phyloP scores from a whole-genome alignment of 2,888 invertebrate species.

The Psylliodes chrysocephalus region DNA sequence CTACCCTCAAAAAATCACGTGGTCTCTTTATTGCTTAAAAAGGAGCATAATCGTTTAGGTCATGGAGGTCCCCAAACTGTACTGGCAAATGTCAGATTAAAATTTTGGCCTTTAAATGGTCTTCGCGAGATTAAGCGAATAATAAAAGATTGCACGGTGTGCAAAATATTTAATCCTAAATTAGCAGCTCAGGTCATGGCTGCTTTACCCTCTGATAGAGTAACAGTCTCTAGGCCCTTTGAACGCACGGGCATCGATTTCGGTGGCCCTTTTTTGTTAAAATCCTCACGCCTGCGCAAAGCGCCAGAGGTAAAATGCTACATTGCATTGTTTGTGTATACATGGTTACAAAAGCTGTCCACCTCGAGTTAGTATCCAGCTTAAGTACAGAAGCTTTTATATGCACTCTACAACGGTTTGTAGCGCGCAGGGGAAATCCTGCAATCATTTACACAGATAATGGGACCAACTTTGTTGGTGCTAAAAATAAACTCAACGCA shows the following conservation, averaged over 20 bases:
- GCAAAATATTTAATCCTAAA: slow-evolving; percentile 32
- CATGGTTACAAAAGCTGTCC: too few species aligned
- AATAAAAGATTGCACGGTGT: slow-evolving; percentile 34
- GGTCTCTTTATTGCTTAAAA: background rate
- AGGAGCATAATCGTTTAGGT: slow-evolving; percentile 11
- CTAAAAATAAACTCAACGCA: too few species aligned
- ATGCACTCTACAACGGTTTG: too few species aligned
- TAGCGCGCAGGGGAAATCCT: too few species aligned
- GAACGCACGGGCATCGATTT: slow-evolving; percentile 40
- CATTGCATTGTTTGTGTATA: too few species aligned
- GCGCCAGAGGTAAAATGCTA: too few species aligned
- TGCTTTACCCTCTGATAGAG: slow-evolving; percentile 22
- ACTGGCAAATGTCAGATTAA: slow-evolving; percentile 35
- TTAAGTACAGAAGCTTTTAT: too few species aligned
- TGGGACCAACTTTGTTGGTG: too few species aligned
- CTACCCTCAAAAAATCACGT: slow-evolving; percentile 4
- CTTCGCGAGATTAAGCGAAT: slow-evolving; percentile 24
- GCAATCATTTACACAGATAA: too few species aligned
- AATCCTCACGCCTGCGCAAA: slow-evolving; percentile 23
- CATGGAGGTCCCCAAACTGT: slow-evolving; percentile 40
- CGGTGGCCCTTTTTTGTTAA: slow-evolving; percentile 39
- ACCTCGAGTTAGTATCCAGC: too few species aligned
- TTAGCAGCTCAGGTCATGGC: slow-evolving; percentile 11
- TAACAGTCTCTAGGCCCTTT: slow-evolving; percentile 33
- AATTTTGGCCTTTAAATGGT: slow-evolving; percentile 39